Percentiles rank a stretch among this genome's conserved stretches.
Evolutionary conservation across 92 coral and sea anemone species (phyloP).

Genomic region (Phymanthus crucifer): DNA sequence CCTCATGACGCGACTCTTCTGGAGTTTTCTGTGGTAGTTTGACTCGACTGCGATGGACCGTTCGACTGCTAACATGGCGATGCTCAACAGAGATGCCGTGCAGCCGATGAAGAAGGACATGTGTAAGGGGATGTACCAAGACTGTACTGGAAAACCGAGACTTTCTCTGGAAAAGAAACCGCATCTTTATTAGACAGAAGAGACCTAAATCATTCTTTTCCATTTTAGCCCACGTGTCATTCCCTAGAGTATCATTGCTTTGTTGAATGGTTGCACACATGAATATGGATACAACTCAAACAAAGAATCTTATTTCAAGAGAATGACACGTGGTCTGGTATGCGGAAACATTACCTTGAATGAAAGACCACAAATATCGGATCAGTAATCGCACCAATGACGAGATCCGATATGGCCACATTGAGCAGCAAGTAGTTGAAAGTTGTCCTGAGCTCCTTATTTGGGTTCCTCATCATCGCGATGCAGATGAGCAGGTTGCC

Average conservation of each 20-base stretch:
- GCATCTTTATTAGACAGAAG: no score
- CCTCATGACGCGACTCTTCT: slow-evolving; percentile 15
- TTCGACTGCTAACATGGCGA: slow-evolving; percentile 44
- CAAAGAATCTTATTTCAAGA: slow-evolving; percentile 41
- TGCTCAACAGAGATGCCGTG: slow-evolving; percentile 53
- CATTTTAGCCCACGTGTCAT: no score
- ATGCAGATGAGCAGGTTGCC: slow-evolving; percentile 73
- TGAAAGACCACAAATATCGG: slow-evolving; percentile 65
- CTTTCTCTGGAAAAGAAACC: slow-evolving; percentile 39
- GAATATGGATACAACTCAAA: slow-evolving; percentile 57
- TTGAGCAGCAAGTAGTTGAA: slow-evolving; percentile 72
- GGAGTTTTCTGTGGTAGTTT: slow-evolving; percentile 33
- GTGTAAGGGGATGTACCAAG: slow-evolving; percentile 30
- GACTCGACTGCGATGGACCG: slow-evolving; percentile 49
- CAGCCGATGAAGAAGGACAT: slow-evolving; percentile 59
- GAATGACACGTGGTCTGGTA: slow-evolving; percentile 56
- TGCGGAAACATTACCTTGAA: slow-evolving; percentile 45
- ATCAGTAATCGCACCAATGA: slow-evolving; percentile 65
- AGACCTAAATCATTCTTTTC: no score
- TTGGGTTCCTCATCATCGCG: slow-evolving; percentile 70
- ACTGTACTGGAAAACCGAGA: slow-evolving; percentile 9
- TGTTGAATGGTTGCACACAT: slow-evolving; percentile 54
- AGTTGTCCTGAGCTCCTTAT: slow-evolving; percentile 64
- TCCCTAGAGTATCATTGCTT: slow-evolving; percentile 43
- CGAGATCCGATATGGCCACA: slow-evolving; percentile 65